These are phyloP conservation scores for Psittacula derbiana DNA, from an alignment of 2,797 vertebrate species.

Conservation along the genomic window DNA sequence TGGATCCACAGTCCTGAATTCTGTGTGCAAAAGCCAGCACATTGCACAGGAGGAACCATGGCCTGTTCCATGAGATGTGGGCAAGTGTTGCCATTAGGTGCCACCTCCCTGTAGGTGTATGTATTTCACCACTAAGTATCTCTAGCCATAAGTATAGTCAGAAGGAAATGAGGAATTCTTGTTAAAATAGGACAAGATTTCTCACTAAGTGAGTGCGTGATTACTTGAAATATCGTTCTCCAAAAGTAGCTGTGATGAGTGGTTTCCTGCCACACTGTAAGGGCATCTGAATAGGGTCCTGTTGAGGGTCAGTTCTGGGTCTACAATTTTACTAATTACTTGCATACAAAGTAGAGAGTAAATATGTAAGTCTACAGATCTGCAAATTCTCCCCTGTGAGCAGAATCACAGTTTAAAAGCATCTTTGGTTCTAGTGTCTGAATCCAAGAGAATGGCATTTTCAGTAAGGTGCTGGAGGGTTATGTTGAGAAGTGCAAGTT, in stretches of 20 bases:
- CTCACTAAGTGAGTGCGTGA: background rate
- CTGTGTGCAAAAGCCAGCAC: accelerated
- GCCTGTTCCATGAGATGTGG: background rate
- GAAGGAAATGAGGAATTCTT: background rate
- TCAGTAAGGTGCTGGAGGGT: background rate
- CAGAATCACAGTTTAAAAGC: background rate
- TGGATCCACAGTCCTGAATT: background rate
- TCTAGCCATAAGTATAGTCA: accelerated
- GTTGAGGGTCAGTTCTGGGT: background rate
- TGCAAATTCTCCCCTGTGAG: background rate
- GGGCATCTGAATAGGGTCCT: background rate
- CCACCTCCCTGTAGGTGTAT: background rate
- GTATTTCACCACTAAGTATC: background rate
- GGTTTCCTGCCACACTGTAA: background rate
- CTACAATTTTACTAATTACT: background rate
- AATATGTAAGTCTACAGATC: background rate
- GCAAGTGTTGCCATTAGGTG: background rate
- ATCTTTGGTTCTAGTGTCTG: background rate
- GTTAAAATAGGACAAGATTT: background rate
- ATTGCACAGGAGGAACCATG: background rate
- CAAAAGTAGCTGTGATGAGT: background rate
- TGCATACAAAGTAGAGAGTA: background rate
- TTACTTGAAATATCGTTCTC: background rate
- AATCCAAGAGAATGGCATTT: background rate
- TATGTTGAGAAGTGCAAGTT: background rate